These are phyloP conservation scores for Saxidomus purpurata DNA, from an alignment of 1,140 invertebrate genomes.

Conservation along the genomic window DNA sequence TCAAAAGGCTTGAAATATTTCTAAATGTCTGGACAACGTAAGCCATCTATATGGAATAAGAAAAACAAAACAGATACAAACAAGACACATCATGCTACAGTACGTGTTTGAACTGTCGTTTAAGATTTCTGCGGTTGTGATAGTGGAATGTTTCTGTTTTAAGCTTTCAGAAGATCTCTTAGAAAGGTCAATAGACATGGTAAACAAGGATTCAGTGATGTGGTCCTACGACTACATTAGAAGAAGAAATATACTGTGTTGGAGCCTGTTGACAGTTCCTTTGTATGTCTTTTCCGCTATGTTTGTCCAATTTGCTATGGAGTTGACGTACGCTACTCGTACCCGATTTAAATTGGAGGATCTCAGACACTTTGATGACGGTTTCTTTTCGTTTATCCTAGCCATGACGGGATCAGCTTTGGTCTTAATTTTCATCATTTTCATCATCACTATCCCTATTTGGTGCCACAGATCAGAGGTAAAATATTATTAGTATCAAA, in stretches of 20 bases:
- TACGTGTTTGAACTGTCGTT: too few relatives aligned
- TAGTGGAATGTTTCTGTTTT: too few relatives aligned
- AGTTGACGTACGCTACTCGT: neutral
- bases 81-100: too few relatives aligned
- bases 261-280: neutral
- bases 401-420: neutral
- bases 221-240: neutral
- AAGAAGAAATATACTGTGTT: neutral
- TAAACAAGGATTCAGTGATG: neutral
- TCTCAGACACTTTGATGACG: neutral
- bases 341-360: neutral
- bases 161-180: neutral
- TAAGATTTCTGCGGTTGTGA: too few relatives aligned
- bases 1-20: too few relatives aligned
- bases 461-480: neutral
- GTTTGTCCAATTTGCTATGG: neutral
- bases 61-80: too few relatives aligned
- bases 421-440: neutral
- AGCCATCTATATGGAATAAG: too few relatives aligned
- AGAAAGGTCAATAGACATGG: neutral
- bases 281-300: neutral
- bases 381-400: neutral
- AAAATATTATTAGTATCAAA: neutral
- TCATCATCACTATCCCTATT: neutral
- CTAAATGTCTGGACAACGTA: too few relatives aligned